Conservation (phyloP, 2,888 invertebrate species). For the Onthophagus sagittarius region DNA sequence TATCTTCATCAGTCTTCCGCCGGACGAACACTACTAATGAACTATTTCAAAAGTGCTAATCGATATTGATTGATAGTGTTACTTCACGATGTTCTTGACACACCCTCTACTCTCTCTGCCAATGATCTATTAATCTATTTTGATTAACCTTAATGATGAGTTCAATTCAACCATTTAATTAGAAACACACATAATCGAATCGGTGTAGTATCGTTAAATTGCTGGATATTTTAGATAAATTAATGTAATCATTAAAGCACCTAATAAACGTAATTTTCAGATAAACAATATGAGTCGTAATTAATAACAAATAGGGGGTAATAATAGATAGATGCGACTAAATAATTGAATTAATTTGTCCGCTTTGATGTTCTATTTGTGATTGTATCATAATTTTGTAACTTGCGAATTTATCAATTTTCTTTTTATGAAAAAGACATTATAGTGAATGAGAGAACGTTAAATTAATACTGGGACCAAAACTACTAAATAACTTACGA, state of each 20-base stretch:
- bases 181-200: neutral
- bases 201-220: neutral
- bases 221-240: neutral
- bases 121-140: neutral
- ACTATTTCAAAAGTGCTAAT: neutral
- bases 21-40: neutral
- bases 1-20: neutral
- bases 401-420: neutral
- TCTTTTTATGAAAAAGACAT: neutral
- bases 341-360: too few species aligned
- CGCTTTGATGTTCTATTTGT: neutral
- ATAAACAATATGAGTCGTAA: too few species aligned
- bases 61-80: neutral
- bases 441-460: neutral
- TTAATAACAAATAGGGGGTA: too few species aligned
- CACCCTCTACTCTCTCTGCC: neutral
- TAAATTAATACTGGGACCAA: neutral
- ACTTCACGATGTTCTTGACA: neutral
- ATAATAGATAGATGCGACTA: too few species aligned
- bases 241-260: neutral
- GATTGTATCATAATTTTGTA: neutral
- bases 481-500: neutral
- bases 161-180: neutral
- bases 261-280: neutral
- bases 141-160: neutral